Evolutionary conservation across 2,888 invertebrate species (phyloP), one percentile per base, ranked within the genome.

Genomic region (Anthrax anthrax): DNA sequence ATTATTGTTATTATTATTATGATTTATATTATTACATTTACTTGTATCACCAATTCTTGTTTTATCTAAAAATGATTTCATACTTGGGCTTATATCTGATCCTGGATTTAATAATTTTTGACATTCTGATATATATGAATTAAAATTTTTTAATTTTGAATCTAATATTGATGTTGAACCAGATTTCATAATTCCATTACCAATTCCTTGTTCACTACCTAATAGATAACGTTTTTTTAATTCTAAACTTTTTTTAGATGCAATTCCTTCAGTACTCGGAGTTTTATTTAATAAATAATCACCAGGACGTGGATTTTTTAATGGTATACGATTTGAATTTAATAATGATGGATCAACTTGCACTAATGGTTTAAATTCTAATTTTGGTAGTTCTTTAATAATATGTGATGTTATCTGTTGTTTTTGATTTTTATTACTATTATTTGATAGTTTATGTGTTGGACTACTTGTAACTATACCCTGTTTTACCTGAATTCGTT

Each of bases 191-290:
- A 88, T 84, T 19, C 79, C 75, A 34, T 81, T 81, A 1, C 78
- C 74, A 41, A 73, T 64, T 6, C 73, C 77, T 1, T 76, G 72
- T 52, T 81, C 82, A n/a, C n/a, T n/a, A 1, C 88, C 88, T 13
- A 89, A 71, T 17, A 90, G 70, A 66, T 89, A 91, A 50, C 81
- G 80, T 59, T 88, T 83, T 61, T 90, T 90, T 39, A 90, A 73
- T 68, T 90, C 89, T 44, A 90, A 70, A 17, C 89, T 88, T 47
- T 86, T 80, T 65, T 88, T 88, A 16, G 88, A 85, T 13, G 89
- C 89, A 47, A 90, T 81, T 18, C 88, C 88, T 58, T 87, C 87
- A 2, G 88, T 88, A 52, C 88, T 88, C 51, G 86, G 83, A 1
- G 88, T 84, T 57, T 87, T 77, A 60, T 82, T 85, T 38, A 89